Conservation (phyloP, 2,113 vertebrate genomes). For the Mastomys natalensis region DNA sequence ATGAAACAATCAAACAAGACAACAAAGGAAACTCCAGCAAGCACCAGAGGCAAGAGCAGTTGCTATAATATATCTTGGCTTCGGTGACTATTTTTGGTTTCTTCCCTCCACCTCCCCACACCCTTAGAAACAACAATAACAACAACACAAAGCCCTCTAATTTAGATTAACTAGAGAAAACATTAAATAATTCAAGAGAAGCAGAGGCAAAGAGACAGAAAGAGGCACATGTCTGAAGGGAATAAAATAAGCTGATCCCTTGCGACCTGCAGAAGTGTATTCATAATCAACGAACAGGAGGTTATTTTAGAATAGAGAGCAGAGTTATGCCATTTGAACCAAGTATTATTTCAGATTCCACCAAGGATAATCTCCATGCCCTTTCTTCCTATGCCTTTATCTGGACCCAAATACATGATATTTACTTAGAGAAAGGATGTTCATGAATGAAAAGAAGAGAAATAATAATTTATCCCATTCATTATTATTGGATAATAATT, state of each 20-base stretch:
- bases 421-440: neutral
- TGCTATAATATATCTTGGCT: constrained; percentile 88
- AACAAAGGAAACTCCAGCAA: constrained; percentile 89
- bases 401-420: neutral
- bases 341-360: neutral
- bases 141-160: constrained; percentile 54
- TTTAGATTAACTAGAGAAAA: constrained; percentile 74
- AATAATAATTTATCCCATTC: neutral
- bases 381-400: neutral
- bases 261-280: neutral
- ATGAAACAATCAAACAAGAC: constrained; percentile 91
- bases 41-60: constrained; percentile 87
- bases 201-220: constrained; percentile 40
- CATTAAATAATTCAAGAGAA: constrained; percentile 79
- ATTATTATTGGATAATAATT: neutral
- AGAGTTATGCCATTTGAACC: neutral
- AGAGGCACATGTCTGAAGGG: neutral
- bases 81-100: constrained; percentile 88
- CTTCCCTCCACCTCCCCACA: neutral
- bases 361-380: neutral
- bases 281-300: neutral
- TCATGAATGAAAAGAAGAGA: constrained; percentile 15
- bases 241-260: constrained; percentile 22
- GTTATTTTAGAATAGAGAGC: constrained; percentile 26
- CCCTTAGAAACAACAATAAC: neutral